Evolutionary conservation across 1,140 invertebrate genomes (phyloP).

Genomic region (Scaptomyza graminum): DNA sequence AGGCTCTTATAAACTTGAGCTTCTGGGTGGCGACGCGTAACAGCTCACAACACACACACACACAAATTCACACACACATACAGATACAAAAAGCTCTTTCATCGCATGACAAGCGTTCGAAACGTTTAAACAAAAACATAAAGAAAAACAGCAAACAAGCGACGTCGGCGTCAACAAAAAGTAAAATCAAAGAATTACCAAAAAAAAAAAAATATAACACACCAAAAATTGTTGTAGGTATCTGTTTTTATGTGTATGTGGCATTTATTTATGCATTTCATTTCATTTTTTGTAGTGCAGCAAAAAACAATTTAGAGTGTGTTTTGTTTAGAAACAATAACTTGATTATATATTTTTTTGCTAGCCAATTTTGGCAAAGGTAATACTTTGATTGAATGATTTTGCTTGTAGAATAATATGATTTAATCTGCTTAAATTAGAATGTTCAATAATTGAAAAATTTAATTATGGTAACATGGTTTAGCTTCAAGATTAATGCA

Average conservation of each 20-base stretch:
- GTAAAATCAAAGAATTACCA: constrained; percentile 36
- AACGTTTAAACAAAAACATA: constrained; percentile 69
- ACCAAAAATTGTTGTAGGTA: constrained; percentile 43
- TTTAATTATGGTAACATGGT: no score
- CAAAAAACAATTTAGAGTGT: no score
- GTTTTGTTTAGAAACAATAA: constrained; percentile 7
- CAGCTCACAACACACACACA: constrained; percentile 44
- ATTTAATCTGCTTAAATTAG: no score
- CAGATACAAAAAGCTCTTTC: constrained; percentile 62
- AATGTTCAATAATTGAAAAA: no score
- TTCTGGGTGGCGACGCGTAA: constrained; percentile 79
- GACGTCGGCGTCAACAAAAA: constrained; percentile 1
- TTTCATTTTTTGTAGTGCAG: neutral
- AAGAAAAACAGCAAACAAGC: constrained; percentile 36
- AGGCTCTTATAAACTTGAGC: constrained; percentile 77
- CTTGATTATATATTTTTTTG: neutral
- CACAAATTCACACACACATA: neutral
- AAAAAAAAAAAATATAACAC: constrained; percentile 22
- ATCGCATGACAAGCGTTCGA: constrained; percentile 73
- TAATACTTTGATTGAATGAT: no score
- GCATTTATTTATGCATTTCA: constrained; percentile 37
- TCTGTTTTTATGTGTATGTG: neutral
- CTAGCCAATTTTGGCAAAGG: no score
- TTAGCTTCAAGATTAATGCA: no score
- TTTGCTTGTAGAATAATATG: no score